A percentile compares a stretch with the other conserved stretches of the same genome.
phyloP scores from a whole-genome alignment of 2,888 invertebrate genomes.

The Paralinhomoeus sp. region DNA sequence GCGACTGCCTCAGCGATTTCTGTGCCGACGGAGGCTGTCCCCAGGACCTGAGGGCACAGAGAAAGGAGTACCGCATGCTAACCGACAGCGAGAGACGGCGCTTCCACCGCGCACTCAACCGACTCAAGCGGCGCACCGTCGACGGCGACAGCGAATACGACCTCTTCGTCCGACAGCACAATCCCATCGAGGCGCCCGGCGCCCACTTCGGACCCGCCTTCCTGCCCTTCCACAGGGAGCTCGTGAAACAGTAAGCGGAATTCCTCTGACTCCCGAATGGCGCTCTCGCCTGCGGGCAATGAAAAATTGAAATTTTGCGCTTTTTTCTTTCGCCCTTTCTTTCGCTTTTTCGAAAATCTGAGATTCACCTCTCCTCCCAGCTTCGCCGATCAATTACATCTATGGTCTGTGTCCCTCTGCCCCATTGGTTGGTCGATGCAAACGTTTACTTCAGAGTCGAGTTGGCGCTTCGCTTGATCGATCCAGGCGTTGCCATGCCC shows the following conservation, averaged over 20 bases:
- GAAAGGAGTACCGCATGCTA: constrained; percentile 4
- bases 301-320: neutral
- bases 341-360: neutral
- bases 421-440: neutral
- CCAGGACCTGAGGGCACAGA: neutral
- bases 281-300: constrained; percentile 16
- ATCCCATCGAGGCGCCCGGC: constrained; percentile 4
- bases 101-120: constrained; percentile 15
- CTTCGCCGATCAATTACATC: neutral
- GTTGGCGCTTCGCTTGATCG: constrained; percentile 20
- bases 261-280: constrained; percentile 8
- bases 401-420: neutral
- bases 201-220: constrained; percentile 2
- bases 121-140: constrained; percentile 18
- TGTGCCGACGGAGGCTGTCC: too few species aligned
- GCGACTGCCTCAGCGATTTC: too few species aligned
- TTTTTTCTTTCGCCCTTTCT: neutral
- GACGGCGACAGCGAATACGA: constrained; percentile 15
- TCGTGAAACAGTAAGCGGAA: neutral
- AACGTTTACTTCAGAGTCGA: constrained; percentile 15
- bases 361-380: neutral
- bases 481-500: constrained; percentile 25
- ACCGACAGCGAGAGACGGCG: constrained; percentile 1
- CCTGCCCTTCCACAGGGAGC: constrained; percentile 1
- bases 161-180: constrained; percentile 3